phyloP scores from a whole-genome alignment of 2,113 vertebrate species.

The Neoarius graeffei region DNA sequence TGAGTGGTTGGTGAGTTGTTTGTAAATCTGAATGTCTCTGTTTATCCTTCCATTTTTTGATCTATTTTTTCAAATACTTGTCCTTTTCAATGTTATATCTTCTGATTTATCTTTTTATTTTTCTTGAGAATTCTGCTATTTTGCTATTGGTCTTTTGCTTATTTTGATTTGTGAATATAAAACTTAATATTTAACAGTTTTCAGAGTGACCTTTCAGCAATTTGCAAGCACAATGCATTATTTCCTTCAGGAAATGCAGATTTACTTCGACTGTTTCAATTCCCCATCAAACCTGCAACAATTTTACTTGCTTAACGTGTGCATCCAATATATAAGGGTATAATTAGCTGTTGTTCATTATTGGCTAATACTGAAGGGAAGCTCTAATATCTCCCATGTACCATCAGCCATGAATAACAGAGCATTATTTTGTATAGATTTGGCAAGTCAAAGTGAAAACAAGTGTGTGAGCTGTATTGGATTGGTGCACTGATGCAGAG shows the following conservation, averaged over 20 bases:
- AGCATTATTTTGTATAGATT: neutral
- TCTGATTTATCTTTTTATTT: neutral
- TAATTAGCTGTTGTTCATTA: conserved; percentile 11
- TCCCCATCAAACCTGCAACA: neutral
- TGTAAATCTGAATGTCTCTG: neutral
- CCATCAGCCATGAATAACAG: neutral
- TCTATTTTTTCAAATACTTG: neutral
- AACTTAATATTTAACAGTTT: neutral
- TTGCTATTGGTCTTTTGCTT: neutral
- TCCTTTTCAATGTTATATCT: neutral
- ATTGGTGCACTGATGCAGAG: neutral
- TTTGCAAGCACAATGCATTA: neutral
- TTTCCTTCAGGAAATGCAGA: neutral
- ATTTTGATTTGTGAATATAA: neutral
- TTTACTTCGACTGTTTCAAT: neutral
- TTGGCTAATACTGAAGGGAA: neutral
- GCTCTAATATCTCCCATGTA: neutral
- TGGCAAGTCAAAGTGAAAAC: neutral
- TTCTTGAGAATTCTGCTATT: neutral
- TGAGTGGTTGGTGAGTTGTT: neutral
- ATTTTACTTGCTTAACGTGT: neutral
- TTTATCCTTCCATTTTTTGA: no score
- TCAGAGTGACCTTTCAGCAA: neutral
- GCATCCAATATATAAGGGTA: neutral
- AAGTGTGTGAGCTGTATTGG: neutral